Evolutionary conservation across 2,888 invertebrate genomes (phyloP), one percentile per base, ranked within the genome.

Genomic region (Archips xylosteana): DNA sequence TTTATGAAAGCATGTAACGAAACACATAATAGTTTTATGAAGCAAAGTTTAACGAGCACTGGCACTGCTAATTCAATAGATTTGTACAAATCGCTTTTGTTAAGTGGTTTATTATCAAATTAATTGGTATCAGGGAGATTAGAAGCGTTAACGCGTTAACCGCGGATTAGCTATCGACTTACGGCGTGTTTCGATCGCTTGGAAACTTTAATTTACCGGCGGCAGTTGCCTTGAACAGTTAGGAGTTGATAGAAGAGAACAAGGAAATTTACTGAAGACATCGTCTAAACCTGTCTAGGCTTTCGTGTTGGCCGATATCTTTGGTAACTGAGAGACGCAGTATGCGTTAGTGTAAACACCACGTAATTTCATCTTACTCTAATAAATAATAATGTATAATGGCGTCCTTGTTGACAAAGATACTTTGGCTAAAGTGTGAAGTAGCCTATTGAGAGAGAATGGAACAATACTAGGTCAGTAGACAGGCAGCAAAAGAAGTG

Each of bases 101-200:
- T 90, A 92, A 92, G 89, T 90, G 91, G 91, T 90, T 92, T 89
- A 88, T 83, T 87, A 87, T 89, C 81, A 84, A 83, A 80, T 84
- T 91, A 91, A 92, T 92, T 90, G 89, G 89, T 86, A 88, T 90
- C 84, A 76, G 75, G 36, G 39, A 89, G 91, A 91, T 92, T 92
- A 92, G 78, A 85, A 85, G 87, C 87, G 89, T 87, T 83, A 83
- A 82, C 79, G 81, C 83, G 85, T 84, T 82, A 85, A 86, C 80
- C 85, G 76, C 74, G 84, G 86, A 83, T 85, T 86, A 88, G 78
- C 79, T 82, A 80, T 84, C 82, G 80, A 72, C 73, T 69, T 78
- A 77, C 68, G 75, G 74, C 77, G 77, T 69, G 76, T 75, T 49
- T 39, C 64, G 66, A 66, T 71, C 64, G 45, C 49, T 59, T 57